Conservation (phyloP, 1,140 invertebrate species). For the Trichonephila clavipes region DNA sequence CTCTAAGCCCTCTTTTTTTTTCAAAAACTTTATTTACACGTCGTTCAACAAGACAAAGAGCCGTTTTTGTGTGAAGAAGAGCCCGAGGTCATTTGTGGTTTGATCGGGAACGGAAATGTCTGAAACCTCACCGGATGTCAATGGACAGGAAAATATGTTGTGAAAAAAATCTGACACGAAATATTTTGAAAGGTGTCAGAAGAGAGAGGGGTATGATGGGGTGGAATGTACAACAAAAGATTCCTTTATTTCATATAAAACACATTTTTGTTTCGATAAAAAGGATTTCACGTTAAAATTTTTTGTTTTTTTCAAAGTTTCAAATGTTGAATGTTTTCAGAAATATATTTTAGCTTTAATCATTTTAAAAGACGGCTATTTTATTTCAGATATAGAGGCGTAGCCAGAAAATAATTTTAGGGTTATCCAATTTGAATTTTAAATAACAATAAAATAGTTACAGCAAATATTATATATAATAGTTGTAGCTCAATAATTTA, state of each 20-base stretch:
- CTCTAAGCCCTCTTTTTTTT: neutral
- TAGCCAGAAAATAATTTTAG: too few species aligned
- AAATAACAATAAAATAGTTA: too few species aligned
- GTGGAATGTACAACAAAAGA: neutral
- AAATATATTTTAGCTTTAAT: too few species aligned
- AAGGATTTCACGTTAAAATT: too few species aligned
- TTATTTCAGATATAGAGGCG: too few species aligned
- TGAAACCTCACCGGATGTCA: slow-evolving; percentile 19
- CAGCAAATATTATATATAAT: too few species aligned
- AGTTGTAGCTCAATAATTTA: too few species aligned
- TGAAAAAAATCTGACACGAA: neutral
- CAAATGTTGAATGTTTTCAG: too few species aligned
- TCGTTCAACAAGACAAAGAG: neutral
- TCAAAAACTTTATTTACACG: neutral
- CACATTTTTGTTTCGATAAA: neutral
- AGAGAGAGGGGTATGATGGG: neutral
- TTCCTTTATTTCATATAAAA: neutral
- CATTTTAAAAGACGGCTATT: too few species aligned
- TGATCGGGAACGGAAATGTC: neutral
- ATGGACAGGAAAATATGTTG: neutral
- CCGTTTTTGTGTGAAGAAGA: neutral
- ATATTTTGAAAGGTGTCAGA: slow-evolving; percentile 17
- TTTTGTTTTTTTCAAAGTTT: too few species aligned
- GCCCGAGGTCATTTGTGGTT: slow-evolving; percentile 15
- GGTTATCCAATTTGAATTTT: too few species aligned